These are phyloP conservation scores for Microtus richardsoni DNA, from an alignment of 2,113 vertebrate genomes.

Conservation along the genomic window DNA sequence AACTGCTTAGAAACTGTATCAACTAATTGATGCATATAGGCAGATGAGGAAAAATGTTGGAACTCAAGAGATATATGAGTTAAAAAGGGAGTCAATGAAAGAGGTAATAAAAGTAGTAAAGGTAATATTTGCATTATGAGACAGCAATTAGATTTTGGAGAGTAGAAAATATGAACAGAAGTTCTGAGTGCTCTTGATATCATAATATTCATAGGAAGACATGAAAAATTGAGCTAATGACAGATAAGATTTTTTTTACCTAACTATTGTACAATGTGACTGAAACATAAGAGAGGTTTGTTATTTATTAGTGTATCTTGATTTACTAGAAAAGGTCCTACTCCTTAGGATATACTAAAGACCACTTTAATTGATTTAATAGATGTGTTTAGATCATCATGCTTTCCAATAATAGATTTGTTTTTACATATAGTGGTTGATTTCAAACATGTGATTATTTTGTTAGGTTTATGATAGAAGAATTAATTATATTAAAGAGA, in stretches of 20 bases:
- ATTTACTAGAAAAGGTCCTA: neutral
- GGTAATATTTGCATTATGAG: neutral
- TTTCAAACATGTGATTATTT: neutral
- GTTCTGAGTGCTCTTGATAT: neutral
- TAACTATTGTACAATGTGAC: neutral
- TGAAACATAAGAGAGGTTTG: neutral
- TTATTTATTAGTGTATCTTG: neutral
- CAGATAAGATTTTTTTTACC: neutral
- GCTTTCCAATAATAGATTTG: neutral
- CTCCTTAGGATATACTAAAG: neutral
- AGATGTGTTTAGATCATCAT: neutral
- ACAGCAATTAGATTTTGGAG: neutral
- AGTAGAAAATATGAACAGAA: neutral
- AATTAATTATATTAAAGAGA: neutral
- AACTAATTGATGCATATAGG: neutral
- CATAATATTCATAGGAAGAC: neutral
- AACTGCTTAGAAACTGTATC: neutral
- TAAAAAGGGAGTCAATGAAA: neutral
- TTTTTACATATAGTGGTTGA: neutral
- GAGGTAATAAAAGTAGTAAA: neutral
- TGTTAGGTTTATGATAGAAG: neutral
- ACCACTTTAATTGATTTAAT: neutral
- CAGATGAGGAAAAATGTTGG: neutral
- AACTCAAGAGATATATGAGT: neutral
- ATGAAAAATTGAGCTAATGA: neutral